Base-by-base conservation (phyloP, 2,888 invertebrate species). In the Argyresthia albistria region DNA sequence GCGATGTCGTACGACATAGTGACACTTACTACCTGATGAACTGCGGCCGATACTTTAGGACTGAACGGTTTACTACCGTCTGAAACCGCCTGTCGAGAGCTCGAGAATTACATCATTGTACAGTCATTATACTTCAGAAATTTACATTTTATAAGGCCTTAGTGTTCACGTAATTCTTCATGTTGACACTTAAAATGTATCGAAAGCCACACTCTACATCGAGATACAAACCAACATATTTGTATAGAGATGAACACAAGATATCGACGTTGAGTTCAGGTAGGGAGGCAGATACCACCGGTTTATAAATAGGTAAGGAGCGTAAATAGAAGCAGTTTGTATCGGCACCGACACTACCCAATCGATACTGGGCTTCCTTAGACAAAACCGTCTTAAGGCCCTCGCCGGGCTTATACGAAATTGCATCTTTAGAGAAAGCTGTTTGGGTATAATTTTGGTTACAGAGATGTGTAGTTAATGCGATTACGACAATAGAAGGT, bases 261-360 rank as follows among this genome's bases (percentile, higher is more conserved):
- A 43, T 25, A 53, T 43, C 35, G 9, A 42, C 4, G 2, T 56
- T 60, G 66, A 66, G 60, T 65, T 68, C 80, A 86, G 81, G 84
- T 84, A 81, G 78, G 70, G 69, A 76, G 73, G 65, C 37, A 66
- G 76, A 77, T 77, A 76, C 67, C 67, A 39, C 43, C 70, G 67
- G 69, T 73, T 79, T 86, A 87, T 86, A 87, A 86, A 87, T 86
- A 84, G 83, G 82, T 84, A 83, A 84, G 75, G 75, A 81, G 79
- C 80, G 78, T 82, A 86, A 86, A 86, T 84, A 83, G 80, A 76
- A 76, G 67, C 76, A 73, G 76, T 36, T 80, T 82, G 82, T 83
- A 84, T 86, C 76, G 80, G 70, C 78, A 73, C 72, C 72, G 73
- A 72, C 69, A 68, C 82, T 71, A 74, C 82, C 25, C 79, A 86